Conservation (phyloP, 2,797 vertebrate species). For the Parotocinclus haroldoi region DNA sequence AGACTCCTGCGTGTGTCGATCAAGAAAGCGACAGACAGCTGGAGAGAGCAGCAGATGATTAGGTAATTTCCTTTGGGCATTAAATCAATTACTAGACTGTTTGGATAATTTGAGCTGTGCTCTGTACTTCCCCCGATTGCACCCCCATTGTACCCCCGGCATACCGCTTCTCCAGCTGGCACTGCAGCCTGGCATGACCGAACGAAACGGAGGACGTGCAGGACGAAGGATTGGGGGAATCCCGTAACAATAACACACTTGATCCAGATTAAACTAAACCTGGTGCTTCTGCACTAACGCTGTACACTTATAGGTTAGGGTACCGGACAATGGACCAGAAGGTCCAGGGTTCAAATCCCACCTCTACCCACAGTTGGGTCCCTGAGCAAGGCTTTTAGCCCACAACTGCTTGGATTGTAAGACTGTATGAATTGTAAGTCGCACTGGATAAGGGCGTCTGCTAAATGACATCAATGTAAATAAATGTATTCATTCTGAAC, state of each 20-base stretch:
- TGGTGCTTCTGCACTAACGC: conserved; percentile 30
- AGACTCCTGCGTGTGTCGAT: too few relatives aligned
- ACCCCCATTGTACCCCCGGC: neutral
- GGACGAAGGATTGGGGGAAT: conserved; percentile 72
- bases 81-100: conserved; percentile 1
- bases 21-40: neutral
- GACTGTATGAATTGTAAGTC: too few relatives aligned
- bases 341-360: too few relatives aligned
- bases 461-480: too few relatives aligned
- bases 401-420: too few relatives aligned
- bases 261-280: conserved; percentile 64
- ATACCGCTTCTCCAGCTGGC: conserved; percentile 66
- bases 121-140: neutral
- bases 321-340: too few relatives aligned
- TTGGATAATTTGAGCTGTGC: conserved; percentile 27
- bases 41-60: neutral
- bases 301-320: too few relatives aligned
- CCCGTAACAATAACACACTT: conserved; percentile 76
- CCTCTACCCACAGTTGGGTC: too few relatives aligned
- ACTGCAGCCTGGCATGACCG: conserved; percentile 70
- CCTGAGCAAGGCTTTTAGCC: too few relatives aligned
- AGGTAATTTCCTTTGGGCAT: neutral
- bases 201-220: conserved; percentile 74
- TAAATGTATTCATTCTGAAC: too few relatives aligned
- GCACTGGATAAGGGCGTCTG: too few relatives aligned